A percentile compares a stretch with the other conserved stretches of the same genome.
phyloP scores from a whole-genome alignment of 92 coral and sea anemone genomes.

The Siderastrea siderea region DNA sequence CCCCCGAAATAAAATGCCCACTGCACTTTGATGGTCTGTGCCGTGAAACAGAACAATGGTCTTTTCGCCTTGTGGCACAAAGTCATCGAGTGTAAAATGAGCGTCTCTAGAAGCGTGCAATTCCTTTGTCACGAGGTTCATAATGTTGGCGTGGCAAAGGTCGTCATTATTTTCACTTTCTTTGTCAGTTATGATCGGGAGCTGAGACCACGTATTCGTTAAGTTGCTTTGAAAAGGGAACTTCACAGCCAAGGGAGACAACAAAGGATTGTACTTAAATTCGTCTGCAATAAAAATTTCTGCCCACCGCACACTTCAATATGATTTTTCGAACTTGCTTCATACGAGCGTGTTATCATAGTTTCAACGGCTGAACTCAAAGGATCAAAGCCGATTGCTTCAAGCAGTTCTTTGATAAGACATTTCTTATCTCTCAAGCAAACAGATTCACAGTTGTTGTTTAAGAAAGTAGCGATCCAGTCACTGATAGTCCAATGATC shows the following conservation, averaged over 20 bases:
- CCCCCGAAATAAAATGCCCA: conserved; percentile 54
- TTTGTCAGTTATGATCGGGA: neutral
- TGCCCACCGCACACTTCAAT: conserved; percentile 29
- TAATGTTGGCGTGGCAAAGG: neutral
- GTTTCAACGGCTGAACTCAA: neutral
- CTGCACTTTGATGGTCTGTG: conserved; percentile 69
- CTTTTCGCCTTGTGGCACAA: neutral
- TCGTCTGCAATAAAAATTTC: conserved; percentile 52
- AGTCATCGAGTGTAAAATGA: neutral
- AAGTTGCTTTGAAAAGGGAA: conserved; percentile 11
- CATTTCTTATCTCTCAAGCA: neutral
- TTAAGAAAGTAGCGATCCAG: conserved; percentile 52
- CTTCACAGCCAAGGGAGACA: neutral
- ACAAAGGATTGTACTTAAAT: conserved; percentile 61
- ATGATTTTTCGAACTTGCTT: conserved; percentile 4
- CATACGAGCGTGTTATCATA: neutral
- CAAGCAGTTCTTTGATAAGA: conserved; percentile 30
- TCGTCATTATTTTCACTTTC: neutral
- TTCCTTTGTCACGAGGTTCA: conserved; percentile 33
- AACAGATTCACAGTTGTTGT: conserved; percentile 20
- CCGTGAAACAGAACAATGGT: conserved; percentile 60
- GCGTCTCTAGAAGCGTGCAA: neutral
- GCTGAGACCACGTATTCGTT: conserved; percentile 25
- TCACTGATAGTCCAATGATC: conserved; percentile 39
- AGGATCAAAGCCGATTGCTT: neutral